phyloP scores from a whole-genome alignment of 2,888 invertebrate species.

The Habrosyne pyritoides region DNA sequence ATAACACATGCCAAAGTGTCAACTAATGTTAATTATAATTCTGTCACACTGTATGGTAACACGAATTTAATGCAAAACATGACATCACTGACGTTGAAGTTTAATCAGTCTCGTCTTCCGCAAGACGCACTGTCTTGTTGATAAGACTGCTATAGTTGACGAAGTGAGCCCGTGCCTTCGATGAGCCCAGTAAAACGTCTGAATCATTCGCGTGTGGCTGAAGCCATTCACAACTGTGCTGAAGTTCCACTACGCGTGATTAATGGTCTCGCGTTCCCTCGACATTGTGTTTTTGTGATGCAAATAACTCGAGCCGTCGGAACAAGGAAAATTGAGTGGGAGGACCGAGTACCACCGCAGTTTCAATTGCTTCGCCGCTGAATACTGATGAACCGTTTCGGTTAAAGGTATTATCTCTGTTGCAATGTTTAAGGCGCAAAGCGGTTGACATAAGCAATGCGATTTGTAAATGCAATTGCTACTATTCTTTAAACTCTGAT shows the following conservation, averaged over 20 bases:
- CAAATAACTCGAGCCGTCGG: slow-evolving; percentile 82
- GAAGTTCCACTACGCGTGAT: slow-evolving; percentile 77
- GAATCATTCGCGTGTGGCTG: slow-evolving; percentile 78
- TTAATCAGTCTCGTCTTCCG: slow-evolving; percentile 21
- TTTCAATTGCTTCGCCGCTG: slow-evolving; percentile 80
- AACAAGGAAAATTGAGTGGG: slow-evolving; percentile 82
- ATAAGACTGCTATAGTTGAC: slow-evolving; percentile 9
- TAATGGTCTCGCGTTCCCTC: slow-evolving; percentile 79
- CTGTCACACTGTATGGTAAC: not conserved
- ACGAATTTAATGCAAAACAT: slow-evolving; percentile 22
- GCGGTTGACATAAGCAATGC: slow-evolving; percentile 43
- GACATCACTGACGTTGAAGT: slow-evolving; percentile 23
- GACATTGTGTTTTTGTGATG: slow-evolving; percentile 83
- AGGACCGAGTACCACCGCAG: slow-evolving; percentile 76
- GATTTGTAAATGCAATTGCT: slow-evolving; percentile 31
- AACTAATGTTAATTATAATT: slow-evolving; percentile 3
- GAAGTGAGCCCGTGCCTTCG: slow-evolving; percentile 45
- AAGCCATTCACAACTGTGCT: slow-evolving; percentile 71
- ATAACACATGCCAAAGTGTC: not conserved
- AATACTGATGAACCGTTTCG: slow-evolving; percentile 80
- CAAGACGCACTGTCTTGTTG: slow-evolving; percentile 2
- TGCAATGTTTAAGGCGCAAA: slow-evolving; percentile 58
- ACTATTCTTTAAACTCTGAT: too few relatives aligned
- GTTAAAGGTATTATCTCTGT: slow-evolving; percentile 68
- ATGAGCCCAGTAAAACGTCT: slow-evolving; percentile 66